Percentiles rank a stretch among this genome's conserved stretches.
phyloP scores from a whole-genome alignment of 2,888 invertebrate genomes.

The Ophraella communa region DNA sequence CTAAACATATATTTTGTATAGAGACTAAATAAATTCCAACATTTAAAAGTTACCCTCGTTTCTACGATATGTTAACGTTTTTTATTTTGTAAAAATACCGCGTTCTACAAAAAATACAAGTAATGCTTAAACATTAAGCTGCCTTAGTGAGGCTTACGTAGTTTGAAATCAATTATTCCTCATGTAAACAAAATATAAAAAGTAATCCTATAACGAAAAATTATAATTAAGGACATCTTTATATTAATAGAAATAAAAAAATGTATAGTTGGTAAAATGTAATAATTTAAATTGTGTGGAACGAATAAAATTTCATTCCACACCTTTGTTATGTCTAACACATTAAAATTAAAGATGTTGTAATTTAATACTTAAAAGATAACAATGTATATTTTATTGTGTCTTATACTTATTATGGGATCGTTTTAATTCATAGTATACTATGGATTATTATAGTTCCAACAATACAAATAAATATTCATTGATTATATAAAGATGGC shows the following conservation, averaged over 20 bases:
- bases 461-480: conserved; percentile 11
- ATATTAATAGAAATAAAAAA: conserved; percentile 12
- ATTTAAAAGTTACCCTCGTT: background rate
- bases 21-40: background rate
- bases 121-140: background rate
- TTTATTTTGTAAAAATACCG: conserved; percentile 1
- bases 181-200: background rate
- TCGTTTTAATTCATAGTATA: background rate
- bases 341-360: no score
- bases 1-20: no score
- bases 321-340: no score
- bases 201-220: background rate
- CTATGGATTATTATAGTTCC: no score
- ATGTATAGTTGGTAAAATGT: conserved; percentile 8
- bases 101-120: background rate
- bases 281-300: no score
- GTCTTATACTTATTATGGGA: no score
- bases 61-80: background rate
- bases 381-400: no score
- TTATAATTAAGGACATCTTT: conserved; percentile 5
- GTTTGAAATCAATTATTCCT: background rate
- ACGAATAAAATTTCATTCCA: no score
- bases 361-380: no score
- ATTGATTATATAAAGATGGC: conserved; percentile 10
- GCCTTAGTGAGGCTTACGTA: background rate